Evolutionary conservation across 2,797 vertebrate genomes (phyloP), one percentile per base, ranked within the genome.

Genomic region (Graptemys geographica): DNA sequence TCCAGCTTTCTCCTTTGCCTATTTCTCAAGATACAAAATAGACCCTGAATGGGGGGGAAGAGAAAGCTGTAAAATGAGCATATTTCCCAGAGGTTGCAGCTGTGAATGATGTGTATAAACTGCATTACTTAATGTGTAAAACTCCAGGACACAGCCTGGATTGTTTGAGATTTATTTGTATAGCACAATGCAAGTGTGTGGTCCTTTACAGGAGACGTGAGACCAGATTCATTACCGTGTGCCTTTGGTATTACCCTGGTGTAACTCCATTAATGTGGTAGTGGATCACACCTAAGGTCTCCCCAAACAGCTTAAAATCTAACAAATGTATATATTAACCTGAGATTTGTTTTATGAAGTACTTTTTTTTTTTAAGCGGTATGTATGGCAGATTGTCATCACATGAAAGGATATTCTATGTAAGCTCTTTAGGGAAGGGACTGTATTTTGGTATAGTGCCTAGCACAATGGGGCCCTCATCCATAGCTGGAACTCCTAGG

Each of bases 161-260:
- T 23, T 90, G n/a, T 31, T 47, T 3, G 4, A 91, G 78, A 87
- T 55, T 2, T 78, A n/a, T 83, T 87, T 85, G 53, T 82, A 85
- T 6, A 28, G 65, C 95, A 86, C 56, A 62, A 31, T 72, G 57
- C 88, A 76, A 1, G 11, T 1, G 3, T 79, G 6, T 33, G 37
- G 87, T 15, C 44, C 19, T 91, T 89, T 78, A 82, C 44, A 90
- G 62, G 93, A 91, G 86, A 5, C 65, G 0, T 0, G 11, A 2
- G 27, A 1, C 85, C 89, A 90, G 52, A 80, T 52, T 87, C 81
- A 51, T 90, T 37, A 79, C 57, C 76, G 79, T 18, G 47, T 49
- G 79, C 37, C 41, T 89, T 16, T 81, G 84, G 79, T 93, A 90
- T 86, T 88, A 83, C 23, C 33, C 86, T 81, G 90, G 93, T 56